phyloP scores from a whole-genome alignment of 2,888 invertebrate species.

The Cosmia pyralina region DNA sequence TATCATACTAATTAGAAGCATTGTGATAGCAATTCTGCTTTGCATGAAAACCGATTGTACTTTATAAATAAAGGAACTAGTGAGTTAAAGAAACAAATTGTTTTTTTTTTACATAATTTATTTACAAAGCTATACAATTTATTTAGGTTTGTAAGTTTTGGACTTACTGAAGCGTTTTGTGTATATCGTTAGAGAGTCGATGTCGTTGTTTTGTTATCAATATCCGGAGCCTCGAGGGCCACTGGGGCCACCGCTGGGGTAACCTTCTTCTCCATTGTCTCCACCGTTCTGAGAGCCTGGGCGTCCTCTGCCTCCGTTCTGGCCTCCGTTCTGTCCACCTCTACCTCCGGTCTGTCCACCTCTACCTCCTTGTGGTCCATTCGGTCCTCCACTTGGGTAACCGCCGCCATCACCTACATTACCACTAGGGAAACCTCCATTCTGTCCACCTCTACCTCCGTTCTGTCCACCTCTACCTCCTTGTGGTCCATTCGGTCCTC shows the following conservation, averaged over 20 bases:
- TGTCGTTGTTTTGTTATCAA: slow-evolving; percentile 63
- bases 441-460: slow-evolving; percentile 49
- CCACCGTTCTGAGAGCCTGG: slow-evolving; percentile 62
- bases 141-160: slow-evolving; percentile 43
- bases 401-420: slow-evolving; percentile 46
- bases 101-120: slow-evolving; percentile 50
- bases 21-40: slow-evolving; percentile 62
- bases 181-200: slow-evolving; percentile 26
- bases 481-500: slow-evolving; percentile 61
- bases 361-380: slow-evolving; percentile 58
- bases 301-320: slow-evolving; percentile 66
- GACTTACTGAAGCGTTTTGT: slow-evolving; percentile 43
- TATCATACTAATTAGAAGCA: slow-evolving; percentile 45
- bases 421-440: slow-evolving; percentile 27
- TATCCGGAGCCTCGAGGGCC: slow-evolving; percentile 86
- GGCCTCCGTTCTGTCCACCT: slow-evolving; percentile 64
- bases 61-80: slow-evolving; percentile 52
- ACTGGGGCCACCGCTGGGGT: slow-evolving; percentile 83
- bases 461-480: slow-evolving; percentile 63
- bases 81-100: slow-evolving; percentile 31
- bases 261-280: slow-evolving; percentile 77
- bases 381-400: slow-evolving; percentile 71
- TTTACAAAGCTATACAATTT: slow-evolving; percentile 58
- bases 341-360: slow-evolving; percentile 64
- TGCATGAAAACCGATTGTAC: slow-evolving; percentile 44